phyloP scores from a whole-genome alignment of 1,140 invertebrate species.

The Chionoecetes opilio region DNA sequence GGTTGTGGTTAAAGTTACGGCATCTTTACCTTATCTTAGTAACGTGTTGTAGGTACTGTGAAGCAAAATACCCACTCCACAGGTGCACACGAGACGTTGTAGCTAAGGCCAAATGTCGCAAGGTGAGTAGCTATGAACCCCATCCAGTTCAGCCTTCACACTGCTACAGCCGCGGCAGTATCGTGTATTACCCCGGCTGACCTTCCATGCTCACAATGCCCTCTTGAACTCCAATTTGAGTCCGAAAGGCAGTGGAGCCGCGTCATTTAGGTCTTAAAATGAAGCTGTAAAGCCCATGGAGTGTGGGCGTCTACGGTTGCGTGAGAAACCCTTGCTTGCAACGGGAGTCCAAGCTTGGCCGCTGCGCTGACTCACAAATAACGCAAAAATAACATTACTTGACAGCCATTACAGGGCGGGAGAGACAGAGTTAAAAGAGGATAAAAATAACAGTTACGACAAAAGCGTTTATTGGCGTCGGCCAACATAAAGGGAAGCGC shows the following conservation, averaged over 20 bases:
- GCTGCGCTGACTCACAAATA: background rate
- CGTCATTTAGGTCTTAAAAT: background rate
- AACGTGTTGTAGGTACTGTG: background rate
- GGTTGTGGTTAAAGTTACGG: background rate
- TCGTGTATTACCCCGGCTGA: background rate
- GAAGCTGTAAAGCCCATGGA: constrained; percentile 7
- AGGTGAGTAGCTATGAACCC: background rate
- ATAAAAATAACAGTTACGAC: constrained; percentile 42
- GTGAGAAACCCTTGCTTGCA: background rate
- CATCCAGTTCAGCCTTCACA: background rate
- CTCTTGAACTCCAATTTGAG: background rate
- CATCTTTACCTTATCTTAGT: background rate
- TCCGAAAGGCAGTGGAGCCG: background rate
- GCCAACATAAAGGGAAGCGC: constrained; percentile 32
- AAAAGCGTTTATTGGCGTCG: background rate
- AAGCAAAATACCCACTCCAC: background rate
- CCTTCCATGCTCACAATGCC: background rate
- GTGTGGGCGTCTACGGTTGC: background rate
- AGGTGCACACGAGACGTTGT: background rate
- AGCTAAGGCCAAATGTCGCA: background rate
- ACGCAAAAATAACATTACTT: constrained; percentile 22
- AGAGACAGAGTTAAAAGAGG: background rate
- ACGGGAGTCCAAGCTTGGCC: background rate
- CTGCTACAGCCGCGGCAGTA: background rate
- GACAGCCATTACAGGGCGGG: constrained; percentile 25